Conservation (phyloP, 1,140 invertebrate genomes). For the Bilobella aurantiaca region DNA sequence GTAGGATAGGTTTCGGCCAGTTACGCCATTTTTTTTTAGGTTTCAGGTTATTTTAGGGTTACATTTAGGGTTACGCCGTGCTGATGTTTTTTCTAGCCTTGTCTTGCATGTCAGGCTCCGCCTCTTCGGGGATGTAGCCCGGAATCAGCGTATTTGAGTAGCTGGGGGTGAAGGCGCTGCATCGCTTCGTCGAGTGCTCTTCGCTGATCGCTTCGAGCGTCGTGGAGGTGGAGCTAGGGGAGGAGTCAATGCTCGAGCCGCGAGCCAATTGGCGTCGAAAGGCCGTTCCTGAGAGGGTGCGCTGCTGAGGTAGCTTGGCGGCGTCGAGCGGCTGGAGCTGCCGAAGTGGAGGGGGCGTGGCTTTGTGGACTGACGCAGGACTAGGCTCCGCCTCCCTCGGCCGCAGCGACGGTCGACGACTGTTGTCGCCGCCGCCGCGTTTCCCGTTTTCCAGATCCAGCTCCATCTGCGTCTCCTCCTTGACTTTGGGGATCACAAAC, state of each 20-base stretch:
- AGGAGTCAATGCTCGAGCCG: neutral
- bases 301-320: neutral
- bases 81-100: neutral
- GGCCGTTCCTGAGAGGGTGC: neutral
- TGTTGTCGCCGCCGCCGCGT: neutral
- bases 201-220: neutral
- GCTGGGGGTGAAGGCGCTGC: neutral
- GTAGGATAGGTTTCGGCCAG: too few relatives aligned
- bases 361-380: neutral
- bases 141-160: neutral
- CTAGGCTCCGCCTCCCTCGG: neutral
- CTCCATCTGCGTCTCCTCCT: conserved; percentile 5
- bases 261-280: neutral
- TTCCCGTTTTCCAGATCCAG: neutral
- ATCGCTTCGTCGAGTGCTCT: neutral
- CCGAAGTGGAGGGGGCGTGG: neutral
- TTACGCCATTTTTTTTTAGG: too few relatives aligned
- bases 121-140: neutral
- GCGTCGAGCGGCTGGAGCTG: neutral
- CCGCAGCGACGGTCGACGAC: neutral
- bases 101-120: neutral
- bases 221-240: neutral
- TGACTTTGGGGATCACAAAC: conserved; percentile 3
- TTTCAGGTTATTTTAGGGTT: neutral
- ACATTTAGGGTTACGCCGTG: neutral